Evolutionary conservation across 1,140 invertebrate species (phyloP), one percentile per base, ranked within the genome.

Genomic region (Cotesia vestalis): DNA sequence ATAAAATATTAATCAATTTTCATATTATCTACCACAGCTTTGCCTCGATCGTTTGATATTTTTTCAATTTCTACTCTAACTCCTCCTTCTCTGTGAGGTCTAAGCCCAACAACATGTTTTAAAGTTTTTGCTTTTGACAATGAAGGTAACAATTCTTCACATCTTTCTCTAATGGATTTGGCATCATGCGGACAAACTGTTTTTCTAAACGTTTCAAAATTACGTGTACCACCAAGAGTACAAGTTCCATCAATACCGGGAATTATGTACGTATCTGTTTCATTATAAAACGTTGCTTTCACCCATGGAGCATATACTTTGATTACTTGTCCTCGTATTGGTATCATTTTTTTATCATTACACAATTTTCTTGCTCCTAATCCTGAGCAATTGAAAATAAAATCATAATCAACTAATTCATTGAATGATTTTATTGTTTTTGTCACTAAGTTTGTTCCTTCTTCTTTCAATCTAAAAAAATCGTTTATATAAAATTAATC

Each of bases 341-440:
- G 93, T 46, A 94, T 90, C 17, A 98, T 78, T 79, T 91, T 89
- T 68, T 87, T 80, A 83, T 98, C 97, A 38, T 90, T 87, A 75
- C 93, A 93, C 20, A 99, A 86, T 76, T 90, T 83, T 80, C 91
- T 91, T 9, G 96, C 91, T 4, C 94, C 94, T 46, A 98, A 85
- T 2, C 96, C 97, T 0, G 92, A 90, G 80, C 96, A 98, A 82
- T 98, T 99, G 1, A 98, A 90, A 36, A 97, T 88, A 3, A 96
- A 84, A 84, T 98, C 92, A 81, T 90, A 96, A 59, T 91, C 79
- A 1, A 80, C 81, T 51, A 94, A 78, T 59, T 93, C 90, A 4
- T 85, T 78, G 40, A 95, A 89, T 61, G 86, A 90, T 6, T 89
- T 78, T 0, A 96, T 78, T 78, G 88, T 89, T 67, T 84, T 82